Evolutionary conservation across 2,797 vertebrate species (phyloP), one percentile per base, ranked within the genome.

Genomic region (Leucoraja ocellata): DNA sequence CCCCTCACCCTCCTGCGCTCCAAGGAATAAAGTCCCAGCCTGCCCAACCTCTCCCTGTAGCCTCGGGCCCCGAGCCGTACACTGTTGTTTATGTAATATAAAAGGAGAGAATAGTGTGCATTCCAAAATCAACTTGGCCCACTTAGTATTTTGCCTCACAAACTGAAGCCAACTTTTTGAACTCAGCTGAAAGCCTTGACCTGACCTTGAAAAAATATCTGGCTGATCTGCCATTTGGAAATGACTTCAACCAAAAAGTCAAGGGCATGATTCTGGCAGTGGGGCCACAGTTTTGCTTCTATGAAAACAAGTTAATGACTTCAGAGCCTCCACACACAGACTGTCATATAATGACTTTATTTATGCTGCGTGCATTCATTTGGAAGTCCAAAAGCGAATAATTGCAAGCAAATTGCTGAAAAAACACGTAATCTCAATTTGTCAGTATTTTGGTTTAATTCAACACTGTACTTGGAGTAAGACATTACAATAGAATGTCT

Each of bases 171-270:
- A 88, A 68, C 32, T 54, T 88, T 63, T 88, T 88, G 61, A 68
- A 68, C 84, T 88, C n/a, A 68, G 84, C 84, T 88, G 61, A 36
- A 88, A 32, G 84, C 32, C 84, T 36, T n/a, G 61, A 18, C 84
- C 32, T 88, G 84, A 88, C 84, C 84, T 88, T 36, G 84, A 32
- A 68, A 68, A 46, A 68, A 88, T 88, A 65, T 88, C n/a, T 88
- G 84, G 84, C 84, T 88, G 28, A 32, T 88, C 84, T n/a, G 68
- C 84, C 61, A 32, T 63, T 46, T 9, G 9, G n/a, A 65, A 18
- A 88, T 88, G 84, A 88, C 84, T 65, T 88, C 84, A 88, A 88
- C 61, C n/a, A 18, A 65, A 65, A 65, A 65, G 84, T 88, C n/a
- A 88, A 88, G 36, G 84, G 61, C 84, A 88, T 68, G 61, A n/a